A percentile compares a stretch with the other conserved stretches of the same genome.
Evolutionary conservation across 2,888 invertebrate species (phyloP).

Genomic region (Pherbina coryleti): DNA sequence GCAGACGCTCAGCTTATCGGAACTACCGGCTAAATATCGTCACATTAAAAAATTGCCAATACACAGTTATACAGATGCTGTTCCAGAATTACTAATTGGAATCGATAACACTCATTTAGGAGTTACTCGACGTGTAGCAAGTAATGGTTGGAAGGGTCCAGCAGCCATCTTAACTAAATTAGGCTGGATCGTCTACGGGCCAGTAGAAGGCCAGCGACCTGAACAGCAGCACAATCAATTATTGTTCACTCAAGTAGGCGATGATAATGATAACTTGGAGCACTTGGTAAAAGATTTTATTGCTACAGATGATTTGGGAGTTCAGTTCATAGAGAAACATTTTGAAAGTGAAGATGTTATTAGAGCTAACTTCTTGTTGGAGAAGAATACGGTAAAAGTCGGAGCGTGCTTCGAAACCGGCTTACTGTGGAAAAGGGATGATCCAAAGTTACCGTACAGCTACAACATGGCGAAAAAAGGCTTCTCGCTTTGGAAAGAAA

Average conservation of each 20-base stretch:
- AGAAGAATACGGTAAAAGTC: background rate
- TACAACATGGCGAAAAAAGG: constrained; percentile 44
- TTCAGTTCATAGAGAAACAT: background rate
- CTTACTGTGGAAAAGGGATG: constrained; percentile 35
- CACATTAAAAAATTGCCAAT: constrained; percentile 27
- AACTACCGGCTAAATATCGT: constrained; percentile 34
- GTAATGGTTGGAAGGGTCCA: constrained; percentile 27
- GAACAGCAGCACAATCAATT: too few relatives aligned
- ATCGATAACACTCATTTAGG: constrained; percentile 38
- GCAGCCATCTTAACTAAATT: too few relatives aligned
- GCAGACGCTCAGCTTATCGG: constrained; percentile 30
- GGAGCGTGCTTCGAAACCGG: constrained; percentile 34
- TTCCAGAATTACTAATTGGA: constrained; percentile 37
- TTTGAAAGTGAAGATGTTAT: background rate
- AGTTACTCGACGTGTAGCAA: constrained; percentile 5
- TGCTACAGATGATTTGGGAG: background rate
- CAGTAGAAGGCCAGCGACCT: too few relatives aligned
- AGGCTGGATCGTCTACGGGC: too few relatives aligned
- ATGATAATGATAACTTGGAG: background rate
- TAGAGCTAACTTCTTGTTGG: background rate
- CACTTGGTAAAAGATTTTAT: background rate
- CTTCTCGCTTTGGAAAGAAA: constrained; percentile 45
- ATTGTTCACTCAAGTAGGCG: too few relatives aligned
- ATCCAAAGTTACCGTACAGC: constrained; percentile 30
- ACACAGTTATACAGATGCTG: constrained; percentile 3